Evolutionary conservation across 2,113 vertebrate genomes (phyloP).

Genomic region (Sander vitreus): DNA sequence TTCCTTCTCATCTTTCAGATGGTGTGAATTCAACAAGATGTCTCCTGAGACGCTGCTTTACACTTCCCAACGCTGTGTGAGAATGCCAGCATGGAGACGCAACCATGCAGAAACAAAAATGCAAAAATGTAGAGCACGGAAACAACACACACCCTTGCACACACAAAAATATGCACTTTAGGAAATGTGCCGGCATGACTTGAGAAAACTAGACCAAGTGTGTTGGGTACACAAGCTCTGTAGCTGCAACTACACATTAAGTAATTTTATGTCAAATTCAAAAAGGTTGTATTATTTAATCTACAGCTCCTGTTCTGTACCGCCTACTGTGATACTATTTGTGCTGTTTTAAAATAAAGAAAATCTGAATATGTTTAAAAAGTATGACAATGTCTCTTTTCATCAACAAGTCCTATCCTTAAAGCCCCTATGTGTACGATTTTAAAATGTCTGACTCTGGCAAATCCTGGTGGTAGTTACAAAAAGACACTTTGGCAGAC

Average conservation of each 20-base stretch:
- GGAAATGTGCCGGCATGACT: not conserved
- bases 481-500: too few species aligned
- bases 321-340: not conserved
- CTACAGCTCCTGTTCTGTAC: not conserved
- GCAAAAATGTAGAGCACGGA: not conserved
- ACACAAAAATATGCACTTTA: slow-evolving; percentile 7
- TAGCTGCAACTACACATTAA: not conserved
- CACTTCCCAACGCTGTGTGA: slow-evolving; percentile 1
- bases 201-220: not conserved
- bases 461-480: not conserved
- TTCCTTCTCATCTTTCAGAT: slow-evolving; percentile 27
- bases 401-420: not conserved
- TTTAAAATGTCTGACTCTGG: not conserved
- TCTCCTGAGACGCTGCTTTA: slow-evolving; percentile 17
- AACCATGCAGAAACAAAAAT: slow-evolving; percentile 12
- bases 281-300: not conserved
- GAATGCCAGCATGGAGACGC: not conserved
- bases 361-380: not conserved
- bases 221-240: not conserved
- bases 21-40: slow-evolving; percentile 37
- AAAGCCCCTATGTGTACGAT: not conserved
- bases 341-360: not conserved
- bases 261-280: not conserved
- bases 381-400: not conserved
- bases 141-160: not conserved